Evolutionary conservation across 2,797 vertebrate species (phyloP).

Genomic region (Alauda arvensis): DNA sequence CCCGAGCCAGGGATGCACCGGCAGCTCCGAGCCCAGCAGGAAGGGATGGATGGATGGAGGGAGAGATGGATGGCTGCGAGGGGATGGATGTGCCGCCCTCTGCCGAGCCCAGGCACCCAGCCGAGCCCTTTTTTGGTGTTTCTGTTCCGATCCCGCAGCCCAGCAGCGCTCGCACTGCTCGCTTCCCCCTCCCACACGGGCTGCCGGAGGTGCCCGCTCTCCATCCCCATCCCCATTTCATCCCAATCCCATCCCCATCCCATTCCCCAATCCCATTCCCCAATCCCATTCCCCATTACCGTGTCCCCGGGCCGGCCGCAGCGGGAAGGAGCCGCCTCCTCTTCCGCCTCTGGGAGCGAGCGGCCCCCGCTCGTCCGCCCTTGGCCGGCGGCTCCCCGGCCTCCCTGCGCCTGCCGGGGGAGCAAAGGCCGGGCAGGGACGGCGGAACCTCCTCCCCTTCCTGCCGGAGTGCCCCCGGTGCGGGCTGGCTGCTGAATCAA

Average conservation of each 20-base stretch:
- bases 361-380: neutral
- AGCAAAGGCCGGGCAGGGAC: rapidly evolving
- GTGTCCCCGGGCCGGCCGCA: neutral
- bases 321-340: neutral
- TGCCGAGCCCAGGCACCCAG: neutral
- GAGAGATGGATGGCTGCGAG: neutral
- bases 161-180: neutral
- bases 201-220: neutral
- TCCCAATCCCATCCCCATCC: no score
- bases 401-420: neutral
- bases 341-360: neutral
- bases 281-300: neutral
- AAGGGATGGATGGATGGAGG: neutral
- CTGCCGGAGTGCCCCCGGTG: rapidly evolving
- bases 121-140: rapidly evolving
- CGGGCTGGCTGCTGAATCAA: rapidly evolving
- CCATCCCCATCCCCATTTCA: neutral
- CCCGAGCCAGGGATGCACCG: rapidly evolving
- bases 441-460: neutral
- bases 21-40: rapidly evolving
- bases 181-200: neutral
- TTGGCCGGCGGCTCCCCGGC: neutral
- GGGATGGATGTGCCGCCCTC: neutral
- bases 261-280: neutral
- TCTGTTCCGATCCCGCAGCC: neutral